Conservation (phyloP, 2,888 invertebrate genomes). For the Latrodectus hesperus region DNA sequence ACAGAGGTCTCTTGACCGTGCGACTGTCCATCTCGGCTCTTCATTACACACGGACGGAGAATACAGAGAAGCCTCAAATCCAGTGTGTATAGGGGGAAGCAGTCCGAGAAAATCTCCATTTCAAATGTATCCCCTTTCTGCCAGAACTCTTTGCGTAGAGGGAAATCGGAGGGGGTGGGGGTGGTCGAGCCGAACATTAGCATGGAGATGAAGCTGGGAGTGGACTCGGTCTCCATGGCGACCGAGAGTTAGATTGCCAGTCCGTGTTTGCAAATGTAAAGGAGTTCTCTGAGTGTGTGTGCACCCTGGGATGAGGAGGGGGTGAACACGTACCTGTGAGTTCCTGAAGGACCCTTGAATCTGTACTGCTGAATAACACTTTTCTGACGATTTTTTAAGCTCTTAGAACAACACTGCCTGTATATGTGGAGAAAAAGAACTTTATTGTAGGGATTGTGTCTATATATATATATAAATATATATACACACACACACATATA, state of each 20-base stretch:
- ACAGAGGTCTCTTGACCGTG: neutral
- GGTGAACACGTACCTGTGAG: neutral
- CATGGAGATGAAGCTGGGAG: slow-evolving; percentile 55
- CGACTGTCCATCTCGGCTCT: neutral
- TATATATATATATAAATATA: too few species aligned
- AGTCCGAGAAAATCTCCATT: slow-evolving; percentile 39
- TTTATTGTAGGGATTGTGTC: too few species aligned
- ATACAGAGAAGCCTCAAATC: neutral
- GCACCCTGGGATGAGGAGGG: neutral
- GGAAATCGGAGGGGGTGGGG: neutral
- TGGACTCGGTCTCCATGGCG: slow-evolving; percentile 35
- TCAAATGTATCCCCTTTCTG: slow-evolving; percentile 27
- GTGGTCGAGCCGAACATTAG: slow-evolving; percentile 16
- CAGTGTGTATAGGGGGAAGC: neutral
- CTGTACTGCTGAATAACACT: neutral
- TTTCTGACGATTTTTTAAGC: neutral
- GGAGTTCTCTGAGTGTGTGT: slow-evolving; percentile 5
- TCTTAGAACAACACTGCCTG: neutral
- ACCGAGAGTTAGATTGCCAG: slow-evolving; percentile 43
- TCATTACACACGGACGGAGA: neutral
- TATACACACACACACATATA: too few species aligned
- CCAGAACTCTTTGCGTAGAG: neutral
- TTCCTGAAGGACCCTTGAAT: neutral
- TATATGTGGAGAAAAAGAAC: too few species aligned
- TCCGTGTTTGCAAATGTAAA: slow-evolving; percentile 49